Conservation (phyloP, 2,113 vertebrate species). For the Eulemur rufifrons region DNA sequence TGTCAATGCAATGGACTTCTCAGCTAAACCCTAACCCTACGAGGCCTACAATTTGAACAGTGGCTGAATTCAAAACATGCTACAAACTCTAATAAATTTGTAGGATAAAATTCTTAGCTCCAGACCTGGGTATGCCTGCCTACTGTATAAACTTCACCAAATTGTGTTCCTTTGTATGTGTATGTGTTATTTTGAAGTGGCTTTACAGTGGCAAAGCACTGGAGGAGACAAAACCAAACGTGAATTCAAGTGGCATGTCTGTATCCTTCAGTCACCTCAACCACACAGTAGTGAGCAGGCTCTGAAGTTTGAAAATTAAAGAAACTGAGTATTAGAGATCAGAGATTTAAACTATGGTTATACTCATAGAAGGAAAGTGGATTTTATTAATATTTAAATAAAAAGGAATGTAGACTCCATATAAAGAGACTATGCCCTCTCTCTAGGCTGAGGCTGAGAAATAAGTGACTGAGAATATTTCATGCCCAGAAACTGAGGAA, state of each 20-base stretch:
- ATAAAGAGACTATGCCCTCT: background rate
- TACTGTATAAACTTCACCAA: background rate
- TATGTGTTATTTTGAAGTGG: background rate
- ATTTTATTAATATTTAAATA: slow-evolving; percentile 39
- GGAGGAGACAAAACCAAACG: background rate
- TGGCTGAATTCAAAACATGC: background rate
- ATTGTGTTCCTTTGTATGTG: background rate
- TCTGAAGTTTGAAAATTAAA: background rate
- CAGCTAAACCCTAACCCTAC: background rate
- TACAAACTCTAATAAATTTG: background rate
- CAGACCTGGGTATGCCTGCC: background rate
- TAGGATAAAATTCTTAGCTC: background rate
- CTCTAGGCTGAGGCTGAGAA: background rate
- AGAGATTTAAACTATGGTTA: background rate
- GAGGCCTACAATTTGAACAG: background rate
- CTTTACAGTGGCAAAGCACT: background rate
- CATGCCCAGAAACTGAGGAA: background rate
- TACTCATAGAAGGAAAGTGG: background rate
- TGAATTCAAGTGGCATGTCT: background rate
- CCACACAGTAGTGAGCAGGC: background rate
- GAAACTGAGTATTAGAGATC: background rate
- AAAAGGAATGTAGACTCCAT: background rate
- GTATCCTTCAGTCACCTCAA: background rate
- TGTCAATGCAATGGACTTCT: background rate
- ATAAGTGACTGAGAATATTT: background rate